Evolutionary conservation across 2,888 invertebrate genomes (phyloP).

Genomic region (Punctoribates punctum): DNA sequence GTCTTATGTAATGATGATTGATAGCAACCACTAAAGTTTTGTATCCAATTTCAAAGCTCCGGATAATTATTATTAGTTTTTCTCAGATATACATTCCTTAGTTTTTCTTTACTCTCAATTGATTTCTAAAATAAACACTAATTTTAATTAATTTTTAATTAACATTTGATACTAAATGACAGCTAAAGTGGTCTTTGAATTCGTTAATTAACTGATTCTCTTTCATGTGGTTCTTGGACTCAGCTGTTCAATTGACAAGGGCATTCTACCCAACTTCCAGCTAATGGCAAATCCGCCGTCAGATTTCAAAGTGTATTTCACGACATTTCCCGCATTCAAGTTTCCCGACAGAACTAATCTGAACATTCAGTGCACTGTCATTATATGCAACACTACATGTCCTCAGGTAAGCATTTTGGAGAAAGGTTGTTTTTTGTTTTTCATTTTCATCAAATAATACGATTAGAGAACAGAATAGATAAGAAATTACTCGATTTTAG

Average conservation of each 20-base stretch:
- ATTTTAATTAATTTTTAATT: background rate
- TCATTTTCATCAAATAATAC: background rate
- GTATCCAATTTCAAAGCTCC: conserved; percentile 1
- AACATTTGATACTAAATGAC: background rate
- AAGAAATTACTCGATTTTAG: background rate
- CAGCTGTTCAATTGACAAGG: conserved; percentile 47
- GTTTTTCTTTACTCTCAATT: background rate
- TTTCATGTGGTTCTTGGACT: background rate
- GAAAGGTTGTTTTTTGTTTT: conserved; percentile 8
- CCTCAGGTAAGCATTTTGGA: conserved; percentile 58
- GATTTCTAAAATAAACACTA: background rate
- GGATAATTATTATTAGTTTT: conserved; percentile 34
- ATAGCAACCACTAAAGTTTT: conserved; percentile 19
- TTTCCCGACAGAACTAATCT: conserved; percentile 74
- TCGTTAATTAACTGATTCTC: no score
- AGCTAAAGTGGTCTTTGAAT: background rate
- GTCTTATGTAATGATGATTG: conserved; percentile 28
- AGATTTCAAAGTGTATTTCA: conserved; percentile 51
- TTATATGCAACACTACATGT: conserved; percentile 70
- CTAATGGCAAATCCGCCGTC: conserved; percentile 41
- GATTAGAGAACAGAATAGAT: background rate
- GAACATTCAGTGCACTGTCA: conserved; percentile 71
- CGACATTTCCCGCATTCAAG: conserved; percentile 74
- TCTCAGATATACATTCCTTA: background rate
- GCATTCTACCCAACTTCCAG: conserved; percentile 46